Evolutionary conservation across 2,888 invertebrate genomes (phyloP), one percentile per base, ranked within the genome.

Genomic region (Hydraecia micacea): DNA sequence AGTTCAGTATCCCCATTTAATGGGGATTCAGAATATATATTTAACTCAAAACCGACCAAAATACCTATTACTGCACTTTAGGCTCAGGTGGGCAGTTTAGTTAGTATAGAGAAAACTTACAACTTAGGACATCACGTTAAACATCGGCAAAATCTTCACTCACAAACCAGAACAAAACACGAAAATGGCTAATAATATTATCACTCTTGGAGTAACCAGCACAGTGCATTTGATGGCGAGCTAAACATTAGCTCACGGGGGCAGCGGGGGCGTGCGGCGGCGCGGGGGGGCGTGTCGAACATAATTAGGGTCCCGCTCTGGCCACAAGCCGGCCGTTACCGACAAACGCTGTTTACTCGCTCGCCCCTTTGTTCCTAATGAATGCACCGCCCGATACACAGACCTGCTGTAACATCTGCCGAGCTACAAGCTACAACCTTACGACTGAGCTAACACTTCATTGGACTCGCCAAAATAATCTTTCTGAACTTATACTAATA

Each of bases 281-380:
- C 49, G 28, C 25, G 42, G 62, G n/a, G n/a, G n/a, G 15, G 25
- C 15, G 46, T 49, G 63, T 81, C 58, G 68, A 81, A 81, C 81
- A 81, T 74, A 81, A 80, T 63, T 65, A 81, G 81, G 68, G 49
- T 21, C 36, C 60, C 68, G 62, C 66, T 36, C n/a, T 55, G 52
- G 58, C 77, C 72, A 63, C 82, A 58, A 72, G 67, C 82, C 66
- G 63, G 32, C 55, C 75, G 58, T 60, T 65, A 58, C 68, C 69
- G 63, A 65, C 77, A 69, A 81, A 42, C 72, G 42, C 49, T 76
- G 83, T 81, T 72, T 60, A 73, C 68, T 63, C 32, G 83, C 70
- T 55, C 63, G 60, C 63, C 62, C 67, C 68, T 83, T 83, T 83
- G 72, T 69, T 82, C 46, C 52, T 82, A 72, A 73, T 69, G 66